Base-by-base conservation (phyloP, 2,113 vertebrate genomes). In the Ploceus nigricollis region DNA sequence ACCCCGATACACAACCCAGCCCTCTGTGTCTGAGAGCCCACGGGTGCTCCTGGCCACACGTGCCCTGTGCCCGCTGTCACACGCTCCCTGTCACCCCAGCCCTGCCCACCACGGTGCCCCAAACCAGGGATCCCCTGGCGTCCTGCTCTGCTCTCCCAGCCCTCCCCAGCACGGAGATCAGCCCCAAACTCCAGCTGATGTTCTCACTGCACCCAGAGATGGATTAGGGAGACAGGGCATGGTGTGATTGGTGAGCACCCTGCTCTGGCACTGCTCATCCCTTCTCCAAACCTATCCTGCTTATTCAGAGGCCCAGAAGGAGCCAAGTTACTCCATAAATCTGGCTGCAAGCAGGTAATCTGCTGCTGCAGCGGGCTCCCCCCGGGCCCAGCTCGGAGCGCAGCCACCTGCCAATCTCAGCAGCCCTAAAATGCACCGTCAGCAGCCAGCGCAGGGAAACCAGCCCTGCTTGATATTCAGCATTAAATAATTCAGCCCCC, bases 1-100 rank as follows among this genome's bases (percentile, higher is more conserved):
- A 97, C 88, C 96, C 94, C 31, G 79, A 82, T 87, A 92, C 87
- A 88, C 87, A 44, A 53, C 28, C 69, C 96, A 89, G 90, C 92
- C 93, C 92, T 82, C 70, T 47, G 82, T 82, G 89, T 39, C 42
- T 15, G n/a, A 23, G 40, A 84, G 66, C 94, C 82, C 39, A 35
- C 0, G 5, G 12, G 54, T 3, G 78, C 51, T 8, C 15, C 56
- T 27, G 2, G 6, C 48, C 66, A 4, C 81, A 2, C 39, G 4
- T 11, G 11, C 6, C 90, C 84, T 2, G 64, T 44, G 1, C 82
- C 69, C 11, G 0, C 37, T 57, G 5, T 3, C 72, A 6, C 6
- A 2, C 1, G 1, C 3, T 2, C 9, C 11, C 44, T 10, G 10
- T 7, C 57, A 22, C 44, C 61, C 40, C 61, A 58, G 8, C 44